phyloP scores from a whole-genome alignment of 1,140 invertebrate species.

The Psix sp. region DNA sequence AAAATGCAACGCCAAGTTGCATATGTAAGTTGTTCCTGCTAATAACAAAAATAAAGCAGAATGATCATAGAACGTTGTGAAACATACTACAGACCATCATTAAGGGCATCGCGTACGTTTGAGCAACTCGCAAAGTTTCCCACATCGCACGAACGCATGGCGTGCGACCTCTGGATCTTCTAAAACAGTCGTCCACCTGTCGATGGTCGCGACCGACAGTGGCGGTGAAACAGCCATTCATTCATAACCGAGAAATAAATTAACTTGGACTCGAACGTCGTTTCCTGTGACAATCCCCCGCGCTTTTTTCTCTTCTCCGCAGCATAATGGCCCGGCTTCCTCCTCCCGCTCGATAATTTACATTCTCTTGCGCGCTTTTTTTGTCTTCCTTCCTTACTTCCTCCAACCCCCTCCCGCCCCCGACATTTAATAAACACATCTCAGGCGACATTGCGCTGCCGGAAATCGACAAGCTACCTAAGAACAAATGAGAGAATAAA shows the following conservation, averaged over 20 bases:
- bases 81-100: too few species aligned
- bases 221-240: conserved; percentile 47
- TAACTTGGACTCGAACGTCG: conserved; percentile 46
- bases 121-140: conserved; percentile 3
- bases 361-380: conserved; percentile 28
- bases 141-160: neutral
- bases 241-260: conserved; percentile 56
- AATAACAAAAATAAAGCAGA: too few species aligned
- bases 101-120: too few species aligned
- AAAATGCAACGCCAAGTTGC: too few species aligned
- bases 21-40: too few species aligned
- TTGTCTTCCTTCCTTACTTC: conserved; percentile 1
- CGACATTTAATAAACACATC: conserved; percentile 43
- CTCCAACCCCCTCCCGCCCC: neutral
- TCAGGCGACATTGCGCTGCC: conserved; percentile 27
- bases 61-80: too few species aligned
- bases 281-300: conserved; percentile 51
- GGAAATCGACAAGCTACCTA: conserved; percentile 34
- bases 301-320: conserved; percentile 24
- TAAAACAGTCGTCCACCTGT: conserved; percentile 50
- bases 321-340: conserved; percentile 41
- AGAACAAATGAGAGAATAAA: conserved; percentile 57
- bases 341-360: conserved; percentile 31
- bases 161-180: conserved; percentile 5
- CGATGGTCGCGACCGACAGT: conserved; percentile 34